Percentiles rank a stretch among this genome's conserved stretches.
These are phyloP conservation scores for Labeo calbasu DNA, from an alignment of 2,797 vertebrate species.

Conservation along the genomic window DNA sequence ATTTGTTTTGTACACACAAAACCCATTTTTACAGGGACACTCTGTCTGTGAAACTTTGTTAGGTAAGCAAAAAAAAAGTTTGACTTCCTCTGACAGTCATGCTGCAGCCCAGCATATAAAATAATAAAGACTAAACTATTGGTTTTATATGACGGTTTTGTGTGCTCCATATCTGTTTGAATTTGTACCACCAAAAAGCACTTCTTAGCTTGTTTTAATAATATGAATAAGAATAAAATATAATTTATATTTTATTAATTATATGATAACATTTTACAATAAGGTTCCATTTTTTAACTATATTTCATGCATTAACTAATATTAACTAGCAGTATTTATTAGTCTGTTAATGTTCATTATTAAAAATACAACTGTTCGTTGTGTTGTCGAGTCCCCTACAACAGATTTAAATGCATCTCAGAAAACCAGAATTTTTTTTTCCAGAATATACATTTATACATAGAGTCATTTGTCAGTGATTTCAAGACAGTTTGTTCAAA, in stretches of 20 bases:
- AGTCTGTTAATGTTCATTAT: no score
- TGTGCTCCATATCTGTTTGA: constrained; percentile 63
- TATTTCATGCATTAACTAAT: no score
- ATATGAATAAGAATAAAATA: background rate
- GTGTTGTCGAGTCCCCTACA: background rate
- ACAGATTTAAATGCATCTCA: no score
- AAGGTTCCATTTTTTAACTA: no score
- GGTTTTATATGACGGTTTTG: constrained; percentile 68
- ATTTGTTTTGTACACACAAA: constrained; percentile 76
- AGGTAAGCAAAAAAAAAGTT: constrained; percentile 61
- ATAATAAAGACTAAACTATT: constrained; percentile 69
- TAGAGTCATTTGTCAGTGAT: no score
- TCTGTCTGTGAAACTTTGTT: constrained; percentile 73
- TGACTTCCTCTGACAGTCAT: constrained; percentile 71
- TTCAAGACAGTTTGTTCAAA: no score
- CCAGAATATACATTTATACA: no score
- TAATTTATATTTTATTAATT: no score
- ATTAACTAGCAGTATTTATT: no score
- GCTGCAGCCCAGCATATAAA: constrained; percentile 64
- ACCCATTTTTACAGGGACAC: constrained; percentile 61
- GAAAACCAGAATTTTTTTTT: no score
- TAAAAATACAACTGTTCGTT: background rate
- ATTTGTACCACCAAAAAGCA: constrained; percentile 66
- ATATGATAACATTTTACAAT: no score
- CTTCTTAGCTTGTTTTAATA: constrained; percentile 10